Evolutionary conservation across 2,797 vertebrate genomes (phyloP).

Genomic region (Gadopsis bispinosus): DNA sequence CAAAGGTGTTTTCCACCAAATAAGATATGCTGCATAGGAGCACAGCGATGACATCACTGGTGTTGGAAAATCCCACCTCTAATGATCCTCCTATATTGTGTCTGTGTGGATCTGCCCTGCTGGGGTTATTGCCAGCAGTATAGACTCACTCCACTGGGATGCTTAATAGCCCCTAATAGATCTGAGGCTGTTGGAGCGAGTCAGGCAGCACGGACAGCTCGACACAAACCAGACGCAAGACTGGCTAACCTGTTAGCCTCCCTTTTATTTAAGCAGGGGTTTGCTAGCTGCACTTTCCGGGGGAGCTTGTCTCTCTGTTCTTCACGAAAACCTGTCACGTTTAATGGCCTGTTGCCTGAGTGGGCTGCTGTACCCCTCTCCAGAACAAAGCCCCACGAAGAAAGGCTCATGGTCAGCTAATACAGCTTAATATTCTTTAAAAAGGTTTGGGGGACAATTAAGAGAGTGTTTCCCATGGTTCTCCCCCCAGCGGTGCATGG

Average conservation of each 20-base stretch:
- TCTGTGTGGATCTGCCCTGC: constrained; percentile 47
- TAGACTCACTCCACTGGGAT: constrained; percentile 58
- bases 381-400: constrained; percentile 81
- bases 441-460: constrained; percentile 86
- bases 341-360: constrained; percentile 88
- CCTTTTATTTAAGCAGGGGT: constrained; percentile 59
- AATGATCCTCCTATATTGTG: constrained; percentile 55
- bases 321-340: constrained; percentile 88
- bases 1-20: constrained; percentile 37
- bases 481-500: constrained; percentile 79
- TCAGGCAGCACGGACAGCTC: constrained; percentile 57
- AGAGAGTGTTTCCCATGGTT: constrained; percentile 86
- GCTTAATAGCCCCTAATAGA: constrained; percentile 71
- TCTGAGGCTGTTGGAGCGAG: constrained; percentile 64
- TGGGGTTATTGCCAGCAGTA: constrained; percentile 51
- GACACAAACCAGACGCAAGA: constrained; percentile 80
- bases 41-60: constrained; percentile 56
- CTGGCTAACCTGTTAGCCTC: constrained; percentile 71
- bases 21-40: constrained; percentile 14
- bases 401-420: constrained; percentile 86
- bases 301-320: constrained; percentile 70
- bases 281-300: constrained; percentile 74
- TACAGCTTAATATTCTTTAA: constrained; percentile 90
- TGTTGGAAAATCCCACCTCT: constrained; percentile 47
- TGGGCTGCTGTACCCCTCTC: constrained; percentile 82